These are phyloP conservation scores for Neoniphon sammara DNA, from an alignment of 2,797 vertebrate genomes.

Conservation along the genomic window DNA sequence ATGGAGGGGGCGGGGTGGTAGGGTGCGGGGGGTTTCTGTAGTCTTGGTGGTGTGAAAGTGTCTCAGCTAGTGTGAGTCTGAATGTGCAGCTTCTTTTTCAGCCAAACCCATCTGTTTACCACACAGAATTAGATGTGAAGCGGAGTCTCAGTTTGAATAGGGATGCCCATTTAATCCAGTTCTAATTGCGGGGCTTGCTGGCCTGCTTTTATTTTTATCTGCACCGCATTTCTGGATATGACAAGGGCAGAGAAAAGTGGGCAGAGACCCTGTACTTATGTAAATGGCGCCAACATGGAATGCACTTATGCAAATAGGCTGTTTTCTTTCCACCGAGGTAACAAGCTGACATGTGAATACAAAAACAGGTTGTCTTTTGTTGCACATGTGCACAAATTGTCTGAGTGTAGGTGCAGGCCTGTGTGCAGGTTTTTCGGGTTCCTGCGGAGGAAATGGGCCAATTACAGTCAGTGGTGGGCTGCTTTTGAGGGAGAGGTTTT, in stretches of 20 bases:
- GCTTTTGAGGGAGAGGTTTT: slow-evolving; percentile 27
- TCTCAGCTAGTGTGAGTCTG: slow-evolving; percentile 64
- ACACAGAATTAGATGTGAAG: slow-evolving; percentile 50
- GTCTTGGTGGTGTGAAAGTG: slow-evolving; percentile 64
- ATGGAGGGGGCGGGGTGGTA: slow-evolving; percentile 47
- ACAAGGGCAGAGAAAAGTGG: slow-evolving; percentile 14
- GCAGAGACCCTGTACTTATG: slow-evolving; percentile 33
- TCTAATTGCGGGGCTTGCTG: slow-evolving; percentile 22
- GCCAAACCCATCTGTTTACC: slow-evolving; percentile 70
- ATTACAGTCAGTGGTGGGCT: slow-evolving; percentile 39
- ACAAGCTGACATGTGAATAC: slow-evolving; percentile 18
- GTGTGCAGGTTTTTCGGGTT: slow-evolving; percentile 1
- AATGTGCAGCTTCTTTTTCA: slow-evolving; percentile 66
- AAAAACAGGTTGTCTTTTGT: slow-evolving; percentile 1
- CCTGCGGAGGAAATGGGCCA: slow-evolving; percentile 46
- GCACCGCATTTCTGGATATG: slow-evolving; percentile 30
- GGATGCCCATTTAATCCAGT: slow-evolving; percentile 8
- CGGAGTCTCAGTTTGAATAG: slow-evolving; percentile 42
- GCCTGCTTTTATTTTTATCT: not conserved
- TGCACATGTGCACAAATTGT: not conserved
- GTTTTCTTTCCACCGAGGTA: slow-evolving; percentile 37
- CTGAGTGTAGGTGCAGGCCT: slow-evolving; percentile 21
- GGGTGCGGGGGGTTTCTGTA: slow-evolving; percentile 26
- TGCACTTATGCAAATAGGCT: slow-evolving; percentile 45
- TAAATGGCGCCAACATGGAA: slow-evolving; percentile 56